Evolutionary conservation across 2,888 invertebrate species (phyloP), one percentile per base, ranked within the genome.

Genomic region (Rhodophaea formosa): DNA sequence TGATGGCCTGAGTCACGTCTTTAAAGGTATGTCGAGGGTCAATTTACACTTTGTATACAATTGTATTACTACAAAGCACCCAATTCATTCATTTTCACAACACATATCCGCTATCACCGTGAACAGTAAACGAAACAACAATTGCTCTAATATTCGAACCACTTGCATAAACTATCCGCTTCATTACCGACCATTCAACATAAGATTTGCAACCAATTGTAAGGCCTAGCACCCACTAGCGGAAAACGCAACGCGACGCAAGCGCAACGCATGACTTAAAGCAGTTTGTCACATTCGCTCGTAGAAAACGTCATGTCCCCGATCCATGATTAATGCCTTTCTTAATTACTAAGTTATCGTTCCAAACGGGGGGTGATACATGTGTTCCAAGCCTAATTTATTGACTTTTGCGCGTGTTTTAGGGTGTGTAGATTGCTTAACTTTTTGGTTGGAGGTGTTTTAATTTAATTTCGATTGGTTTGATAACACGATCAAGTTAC

Each of bases 341-440:
- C 89, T 88, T 91, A 90, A 91, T 91, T 91, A 89, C 88, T 76
- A 86, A 88, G 86, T 86, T 85, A 87, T 84, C 84, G 83, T 74
- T 77, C 67, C 67, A 67, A 73, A 67, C 74, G 23, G 71, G 75
- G 74, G 78, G 74, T 60, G 75, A 72, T 84, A 82, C 88, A 88
- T 88, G 86, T 88, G 89, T 87, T 85, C 81, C 75, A 59, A 62
- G 75, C 70, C 70, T 87, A 88, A 89, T 89, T 88, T 88, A 88
- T 90, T 83, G 86, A 87, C 86, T 81, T 86, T 87, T 77, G 75
- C 71, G 75, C 46, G 72, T 70, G 72, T 79, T 80, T 73, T 66
- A 69, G 79, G 77, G 66, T 68, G 72, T 65, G 68, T 70, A 70
- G 74, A 72, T 77, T 73, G 65, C 71, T 57, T 52, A 66, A 68